phyloP scores from a whole-genome alignment of 2,797 vertebrate species.

The Uromys caudimaculatus region DNA sequence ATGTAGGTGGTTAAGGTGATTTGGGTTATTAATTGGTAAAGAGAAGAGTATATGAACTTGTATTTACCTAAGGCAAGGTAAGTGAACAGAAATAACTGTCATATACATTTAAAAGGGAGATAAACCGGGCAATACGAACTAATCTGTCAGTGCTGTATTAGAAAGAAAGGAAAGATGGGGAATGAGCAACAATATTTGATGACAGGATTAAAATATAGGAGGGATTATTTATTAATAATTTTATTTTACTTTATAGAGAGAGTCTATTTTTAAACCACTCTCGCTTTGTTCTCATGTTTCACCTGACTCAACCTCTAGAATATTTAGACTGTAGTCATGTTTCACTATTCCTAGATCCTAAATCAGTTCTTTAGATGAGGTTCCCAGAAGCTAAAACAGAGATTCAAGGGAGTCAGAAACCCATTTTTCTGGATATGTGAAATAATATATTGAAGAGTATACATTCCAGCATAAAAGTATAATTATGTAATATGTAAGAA shows the following conservation, averaged over 20 bases:
- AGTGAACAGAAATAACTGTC: neutral
- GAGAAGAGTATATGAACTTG: neutral
- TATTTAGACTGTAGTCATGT: neutral
- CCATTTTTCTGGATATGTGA: neutral
- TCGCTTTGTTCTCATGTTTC: neutral
- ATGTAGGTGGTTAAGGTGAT: neutral
- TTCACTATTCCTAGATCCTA: neutral
- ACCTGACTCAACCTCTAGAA: neutral
- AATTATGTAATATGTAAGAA: neutral
- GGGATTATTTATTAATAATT: neutral
- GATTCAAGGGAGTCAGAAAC: neutral
- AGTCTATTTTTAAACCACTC: neutral
- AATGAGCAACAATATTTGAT: neutral
- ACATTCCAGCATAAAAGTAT: neutral
- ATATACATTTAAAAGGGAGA: neutral
- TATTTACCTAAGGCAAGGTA: neutral
- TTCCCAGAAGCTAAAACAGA: neutral
- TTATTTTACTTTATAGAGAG: neutral
- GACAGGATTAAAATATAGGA: no score
- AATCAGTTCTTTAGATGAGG: neutral
- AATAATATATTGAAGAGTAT: neutral
- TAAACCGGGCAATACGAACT: neutral
- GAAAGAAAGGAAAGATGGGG: neutral
- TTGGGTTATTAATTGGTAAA: neutral
- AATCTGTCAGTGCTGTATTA: neutral